Evolutionary conservation across 2,888 invertebrate species (phyloP).

Genomic region (Euplagia quadripunctaria): DNA sequence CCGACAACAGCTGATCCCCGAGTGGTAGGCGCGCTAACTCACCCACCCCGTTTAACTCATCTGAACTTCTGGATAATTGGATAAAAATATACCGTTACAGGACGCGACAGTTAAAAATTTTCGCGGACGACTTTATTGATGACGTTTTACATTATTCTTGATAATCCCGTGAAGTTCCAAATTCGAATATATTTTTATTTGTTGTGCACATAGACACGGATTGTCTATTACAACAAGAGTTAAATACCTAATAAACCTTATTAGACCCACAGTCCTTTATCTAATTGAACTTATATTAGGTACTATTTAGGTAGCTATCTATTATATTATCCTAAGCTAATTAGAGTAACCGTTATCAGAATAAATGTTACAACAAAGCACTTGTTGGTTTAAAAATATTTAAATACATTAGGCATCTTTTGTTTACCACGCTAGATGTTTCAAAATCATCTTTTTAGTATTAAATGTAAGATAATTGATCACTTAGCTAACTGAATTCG

Average conservation of each 20-base stretch:
- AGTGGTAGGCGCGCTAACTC: slow-evolving; percentile 62
- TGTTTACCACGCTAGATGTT: neutral
- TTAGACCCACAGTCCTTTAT: neutral
- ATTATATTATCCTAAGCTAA: neutral
- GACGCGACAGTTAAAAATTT: slow-evolving; percentile 45
- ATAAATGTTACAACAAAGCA: neutral
- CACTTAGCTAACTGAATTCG: neutral
- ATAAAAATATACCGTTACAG: slow-evolving; percentile 41
- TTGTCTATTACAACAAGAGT: neutral
- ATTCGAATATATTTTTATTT: slow-evolving; percentile 32
- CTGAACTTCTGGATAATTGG: slow-evolving; percentile 51
- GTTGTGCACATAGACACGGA: slow-evolving; percentile 1
- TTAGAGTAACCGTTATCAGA: neutral
- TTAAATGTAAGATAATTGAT: neutral
- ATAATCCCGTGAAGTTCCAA: slow-evolving; percentile 33
- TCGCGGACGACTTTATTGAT: slow-evolving; percentile 52
- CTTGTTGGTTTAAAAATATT: neutral
- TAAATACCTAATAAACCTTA: neutral
- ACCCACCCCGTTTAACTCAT: slow-evolving; percentile 63
- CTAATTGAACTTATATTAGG: neutral
- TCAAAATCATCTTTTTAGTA: neutral
- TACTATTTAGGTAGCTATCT: neutral
- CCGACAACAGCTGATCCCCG: slow-evolving; percentile 81
- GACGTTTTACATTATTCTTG: slow-evolving; percentile 53
- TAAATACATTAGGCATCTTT: neutral